Evolutionary conservation across 2,888 invertebrate genomes (phyloP).

Genomic region (Pocota personata): DNA sequence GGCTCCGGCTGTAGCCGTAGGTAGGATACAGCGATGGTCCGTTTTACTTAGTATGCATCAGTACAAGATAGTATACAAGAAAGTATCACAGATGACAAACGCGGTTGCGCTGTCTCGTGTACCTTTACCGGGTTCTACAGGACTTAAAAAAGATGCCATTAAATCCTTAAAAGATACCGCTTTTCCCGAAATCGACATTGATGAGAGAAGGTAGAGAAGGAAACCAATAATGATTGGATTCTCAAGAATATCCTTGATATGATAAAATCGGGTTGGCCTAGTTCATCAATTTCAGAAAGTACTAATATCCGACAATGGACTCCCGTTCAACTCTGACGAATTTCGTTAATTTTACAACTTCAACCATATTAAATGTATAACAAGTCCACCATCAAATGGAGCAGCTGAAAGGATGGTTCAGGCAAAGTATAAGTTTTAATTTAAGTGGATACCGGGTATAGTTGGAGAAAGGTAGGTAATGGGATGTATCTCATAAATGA

Average conservation of each 20-base stretch:
- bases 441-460: neutral
- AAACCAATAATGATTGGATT: slow-evolving; percentile 14
- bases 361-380: slow-evolving; percentile 17
- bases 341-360: neutral
- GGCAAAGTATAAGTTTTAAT: neutral
- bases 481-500: slow-evolving; percentile 15
- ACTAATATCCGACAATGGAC: too few species aligned
- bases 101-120: too few species aligned
- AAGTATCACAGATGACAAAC: too few species aligned
- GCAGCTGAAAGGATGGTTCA: slow-evolving; percentile 38
- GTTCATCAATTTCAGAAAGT: too few species aligned
- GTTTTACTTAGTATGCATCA: too few species aligned
- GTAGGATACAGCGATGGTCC: neutral
- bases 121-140: too few species aligned
- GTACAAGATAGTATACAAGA: too few species aligned
- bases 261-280: neutral
- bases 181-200: too few species aligned
- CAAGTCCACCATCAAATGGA: slow-evolving; percentile 50
- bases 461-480: neutral
- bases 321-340: slow-evolving; percentile 12
- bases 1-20: neutral
- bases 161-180: too few species aligned
- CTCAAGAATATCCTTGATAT: neutral
- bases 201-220: neutral
- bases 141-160: too few species aligned